Base-by-base conservation (phyloP, 1,140 invertebrate genomes). In the Archivesica marissinica region DNA sequence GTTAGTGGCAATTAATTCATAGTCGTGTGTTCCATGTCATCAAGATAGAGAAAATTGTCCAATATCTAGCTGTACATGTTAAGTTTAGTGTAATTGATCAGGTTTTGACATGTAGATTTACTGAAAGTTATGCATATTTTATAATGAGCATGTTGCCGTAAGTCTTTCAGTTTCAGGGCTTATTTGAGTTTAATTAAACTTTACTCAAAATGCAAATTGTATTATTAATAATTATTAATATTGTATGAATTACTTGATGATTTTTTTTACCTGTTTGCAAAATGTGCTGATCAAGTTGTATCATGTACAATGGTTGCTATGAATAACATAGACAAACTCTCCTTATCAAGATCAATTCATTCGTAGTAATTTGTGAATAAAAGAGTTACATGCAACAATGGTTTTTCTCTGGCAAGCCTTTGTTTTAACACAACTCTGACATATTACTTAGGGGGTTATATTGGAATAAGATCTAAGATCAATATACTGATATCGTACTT, bases 301-400 rank as follows among this genome's bases (percentile, higher is more conserved):
- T 83, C 80, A 41, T 83, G 80, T 25, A 74, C 23, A 33, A 20
- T 13, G 80, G 80, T 83, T 83, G 80, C 80, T 83, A 83, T 68
- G 80, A 74, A 83, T 59, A 74, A 56, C 50, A 52, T 52, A 81
- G 25, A 70, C 64, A 52, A 83, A 83, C 41, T 61, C 38, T 35
- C 23, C 9, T 64, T 59, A 79, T 79, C 30, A 39, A 56, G 79
- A 81, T 56, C 64, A 81, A 28, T 44, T 72, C 39, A 33, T 81
- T 70, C 38, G 54, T 72, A 72, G 38, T 35, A 52, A 13, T 25
- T 70, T 39, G 39, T 52, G 25, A 56, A 83, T 75, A 75, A 83
- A 59, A 66, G 70, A 83, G 39, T 72, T 56, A 23, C 50, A 64
- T 83, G 80, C 33, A 83, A 74, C 68, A 75, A 61, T 83, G 54